Conservation (phyloP, 2,797 vertebrate genomes). For the Holocentrus rufus region DNA sequence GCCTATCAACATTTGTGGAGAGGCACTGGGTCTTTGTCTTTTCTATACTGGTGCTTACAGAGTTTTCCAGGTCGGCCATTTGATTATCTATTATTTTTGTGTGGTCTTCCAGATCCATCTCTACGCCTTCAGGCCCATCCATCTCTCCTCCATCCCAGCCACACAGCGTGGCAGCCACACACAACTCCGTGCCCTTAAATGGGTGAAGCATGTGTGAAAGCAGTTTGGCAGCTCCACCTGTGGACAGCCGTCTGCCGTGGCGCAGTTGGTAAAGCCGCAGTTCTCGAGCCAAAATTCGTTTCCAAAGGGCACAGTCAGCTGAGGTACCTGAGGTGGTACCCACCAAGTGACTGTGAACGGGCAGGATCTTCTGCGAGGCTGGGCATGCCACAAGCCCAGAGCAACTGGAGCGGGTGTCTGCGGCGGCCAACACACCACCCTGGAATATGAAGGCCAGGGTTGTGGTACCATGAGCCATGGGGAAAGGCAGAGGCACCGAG, state of each 20-base stretch:
- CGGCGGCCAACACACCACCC: slow-evolving; percentile 86
- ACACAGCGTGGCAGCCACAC: slow-evolving; percentile 88
- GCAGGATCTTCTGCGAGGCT: slow-evolving; percentile 84
- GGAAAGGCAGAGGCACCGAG: slow-evolving; percentile 77
- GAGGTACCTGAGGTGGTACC: slow-evolving; percentile 90
- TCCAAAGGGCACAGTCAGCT: slow-evolving; percentile 87
- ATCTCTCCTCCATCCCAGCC: slow-evolving; percentile 85
- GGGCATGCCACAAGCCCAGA: slow-evolving; percentile 83
- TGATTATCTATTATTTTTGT: slow-evolving; percentile 43
- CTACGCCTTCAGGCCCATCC: slow-evolving; percentile 35
- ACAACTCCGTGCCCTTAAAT: slow-evolving; percentile 87
- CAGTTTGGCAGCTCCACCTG: slow-evolving; percentile 84
- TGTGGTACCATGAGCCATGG: slow-evolving; percentile 87
- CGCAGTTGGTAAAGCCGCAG: slow-evolving; percentile 86
- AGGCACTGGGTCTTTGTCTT: slow-evolving; percentile 32
- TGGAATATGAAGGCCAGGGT: slow-evolving; percentile 89
- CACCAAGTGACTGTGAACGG: slow-evolving; percentile 87
- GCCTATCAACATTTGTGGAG: not conserved
- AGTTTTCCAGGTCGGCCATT: slow-evolving; percentile 20
- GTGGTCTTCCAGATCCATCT: slow-evolving; percentile 34
- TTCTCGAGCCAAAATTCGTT: slow-evolving; percentile 84
- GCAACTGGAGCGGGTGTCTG: slow-evolving; percentile 90
- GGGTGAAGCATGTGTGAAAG: slow-evolving; percentile 85
- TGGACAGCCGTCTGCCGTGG: slow-evolving; percentile 81
- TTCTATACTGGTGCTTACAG: slow-evolving; percentile 6